Evolutionary conservation across 2,888 invertebrate species (phyloP).

Genomic region (Diloba caeruleocephala): DNA sequence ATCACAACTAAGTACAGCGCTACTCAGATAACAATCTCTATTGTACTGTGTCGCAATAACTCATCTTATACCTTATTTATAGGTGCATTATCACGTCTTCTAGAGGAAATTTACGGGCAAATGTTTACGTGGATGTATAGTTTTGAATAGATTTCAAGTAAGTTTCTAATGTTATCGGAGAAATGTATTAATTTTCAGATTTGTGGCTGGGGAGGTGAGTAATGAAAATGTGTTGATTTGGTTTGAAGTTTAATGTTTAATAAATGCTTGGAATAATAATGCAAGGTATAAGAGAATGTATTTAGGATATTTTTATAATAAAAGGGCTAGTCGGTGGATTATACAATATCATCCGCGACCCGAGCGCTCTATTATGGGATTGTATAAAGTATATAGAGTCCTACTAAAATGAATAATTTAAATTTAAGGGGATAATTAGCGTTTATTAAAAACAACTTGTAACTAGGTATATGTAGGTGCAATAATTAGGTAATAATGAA

Average conservation of each 20-base stretch:
- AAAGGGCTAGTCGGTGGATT: no score
- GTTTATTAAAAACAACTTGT: no score
- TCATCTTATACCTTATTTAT: conserved; percentile 64
- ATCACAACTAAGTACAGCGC: conserved; percentile 45
- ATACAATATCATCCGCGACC: no score
- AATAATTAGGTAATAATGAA: no score
- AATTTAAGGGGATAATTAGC: no score
- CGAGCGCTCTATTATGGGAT: no score
- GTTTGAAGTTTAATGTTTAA: background rate
- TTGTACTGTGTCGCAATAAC: conserved; percentile 55
- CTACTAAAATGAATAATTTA: no score
- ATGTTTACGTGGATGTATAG: conserved; percentile 47
- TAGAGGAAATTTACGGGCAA: conserved; percentile 47
- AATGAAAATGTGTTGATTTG: conserved; percentile 16
- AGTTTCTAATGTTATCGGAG: conserved; percentile 23
- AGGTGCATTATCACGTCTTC: conserved; percentile 65
- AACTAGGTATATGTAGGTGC: no score
- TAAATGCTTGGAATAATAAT: no score
- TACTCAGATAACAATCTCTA: conserved; percentile 58
- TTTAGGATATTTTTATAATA: no score
- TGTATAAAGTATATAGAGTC: no score
- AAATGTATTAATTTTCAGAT: conserved; percentile 33
- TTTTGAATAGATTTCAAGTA: conserved; percentile 50
- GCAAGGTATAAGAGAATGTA: no score
- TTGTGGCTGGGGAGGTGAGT: conserved; percentile 15